Conservation (phyloP, 2,113 vertebrate genomes). For the Syngnathoides biaculeatus region DNA sequence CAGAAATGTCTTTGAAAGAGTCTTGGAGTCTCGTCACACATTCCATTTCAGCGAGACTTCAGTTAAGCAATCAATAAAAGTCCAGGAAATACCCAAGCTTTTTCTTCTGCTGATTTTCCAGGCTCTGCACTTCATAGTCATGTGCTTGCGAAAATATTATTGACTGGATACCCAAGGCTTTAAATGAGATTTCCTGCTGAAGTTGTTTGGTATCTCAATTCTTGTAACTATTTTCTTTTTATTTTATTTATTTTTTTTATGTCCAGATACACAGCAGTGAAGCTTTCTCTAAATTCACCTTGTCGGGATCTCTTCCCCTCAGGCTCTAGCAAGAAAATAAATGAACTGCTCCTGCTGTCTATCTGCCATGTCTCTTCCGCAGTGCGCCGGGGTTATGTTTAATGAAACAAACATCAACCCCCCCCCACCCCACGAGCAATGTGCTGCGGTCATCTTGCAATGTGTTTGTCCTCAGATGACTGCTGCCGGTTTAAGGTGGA, state of each 20-base stretch:
- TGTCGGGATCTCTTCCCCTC: conserved; percentile 35
- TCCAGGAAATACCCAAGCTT: neutral
- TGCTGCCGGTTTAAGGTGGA: conserved; percentile 25
- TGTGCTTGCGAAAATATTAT: conserved; percentile 17
- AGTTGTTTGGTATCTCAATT: conserved; percentile 34
- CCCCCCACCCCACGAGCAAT: conserved; percentile 1
- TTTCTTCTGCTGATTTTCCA: neutral
- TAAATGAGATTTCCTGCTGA: conserved; percentile 37
- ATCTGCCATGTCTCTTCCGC: conserved; percentile 14
- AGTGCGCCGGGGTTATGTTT: conserved; percentile 40
- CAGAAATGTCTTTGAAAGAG: conserved; percentile 4
- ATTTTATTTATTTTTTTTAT: neutral
- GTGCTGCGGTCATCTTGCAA: conserved; percentile 11
- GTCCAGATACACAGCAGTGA: conserved; percentile 34
- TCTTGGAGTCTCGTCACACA: neutral
- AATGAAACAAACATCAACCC: conserved; percentile 43
- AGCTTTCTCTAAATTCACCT: conserved; percentile 42
- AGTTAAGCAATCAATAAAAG: neutral
- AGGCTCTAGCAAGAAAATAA: conserved; percentile 23
- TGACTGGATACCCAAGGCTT: conserved; percentile 10
- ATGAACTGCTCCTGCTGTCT: conserved; percentile 20
- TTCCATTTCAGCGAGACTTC: conserved; percentile 8
- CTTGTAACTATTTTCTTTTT: conserved; percentile 19
- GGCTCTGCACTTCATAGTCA: neutral
- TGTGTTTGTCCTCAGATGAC: conserved; percentile 47